Percentiles rank a stretch among this genome's conserved stretches.
Evolutionary conservation across 1,140 invertebrate species (phyloP).

Genomic region (Brachionus rotundiformis): DNA sequence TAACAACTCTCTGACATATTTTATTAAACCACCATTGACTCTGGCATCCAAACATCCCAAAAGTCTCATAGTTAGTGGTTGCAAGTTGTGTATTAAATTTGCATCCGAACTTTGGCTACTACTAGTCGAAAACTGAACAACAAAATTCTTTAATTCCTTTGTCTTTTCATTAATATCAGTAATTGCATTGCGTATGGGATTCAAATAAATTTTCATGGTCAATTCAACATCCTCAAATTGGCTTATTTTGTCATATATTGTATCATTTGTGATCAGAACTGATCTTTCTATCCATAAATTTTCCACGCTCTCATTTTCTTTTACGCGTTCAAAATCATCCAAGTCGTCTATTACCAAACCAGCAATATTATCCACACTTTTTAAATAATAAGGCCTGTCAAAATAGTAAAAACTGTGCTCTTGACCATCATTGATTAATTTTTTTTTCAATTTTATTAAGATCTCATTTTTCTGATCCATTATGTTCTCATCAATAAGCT

Average conservation of each 20-base stretch:
- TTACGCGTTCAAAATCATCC: slow-evolving; percentile 23
- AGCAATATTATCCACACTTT: background rate
- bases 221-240: slow-evolving; percentile 34
- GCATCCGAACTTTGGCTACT: background rate
- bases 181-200: slow-evolving; percentile 41
- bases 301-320: slow-evolving; percentile 46
- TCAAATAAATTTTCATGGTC: slow-evolving; percentile 15
- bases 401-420: slow-evolving; percentile 28
- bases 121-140: slow-evolving; percentile 33
- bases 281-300: slow-evolving; percentile 51
- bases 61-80: slow-evolving; percentile 43
- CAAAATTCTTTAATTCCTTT: slow-evolving; percentile 37
- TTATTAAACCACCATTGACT: slow-evolving; percentile 47
- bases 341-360: slow-evolving; percentile 31
- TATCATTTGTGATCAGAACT: slow-evolving; percentile 1
- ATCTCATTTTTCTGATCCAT: background rate
- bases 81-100: slow-evolving; percentile 28
- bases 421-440: background rate
- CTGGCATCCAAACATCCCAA: slow-evolving; percentile 50
- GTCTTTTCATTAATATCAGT: slow-evolving; percentile 51
- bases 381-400: slow-evolving; percentile 32
- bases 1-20: slow-evolving; percentile 42
- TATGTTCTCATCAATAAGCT: slow-evolving; percentile 36
- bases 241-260: slow-evolving; percentile 8
- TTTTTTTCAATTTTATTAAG: background rate